A percentile compares a stretch with the other conserved stretches of the same genome.
These are phyloP conservation scores for Antechinus stuartii DNA, from an alignment of 2,113 vertebrate species.

Conservation along the genomic window DNA sequence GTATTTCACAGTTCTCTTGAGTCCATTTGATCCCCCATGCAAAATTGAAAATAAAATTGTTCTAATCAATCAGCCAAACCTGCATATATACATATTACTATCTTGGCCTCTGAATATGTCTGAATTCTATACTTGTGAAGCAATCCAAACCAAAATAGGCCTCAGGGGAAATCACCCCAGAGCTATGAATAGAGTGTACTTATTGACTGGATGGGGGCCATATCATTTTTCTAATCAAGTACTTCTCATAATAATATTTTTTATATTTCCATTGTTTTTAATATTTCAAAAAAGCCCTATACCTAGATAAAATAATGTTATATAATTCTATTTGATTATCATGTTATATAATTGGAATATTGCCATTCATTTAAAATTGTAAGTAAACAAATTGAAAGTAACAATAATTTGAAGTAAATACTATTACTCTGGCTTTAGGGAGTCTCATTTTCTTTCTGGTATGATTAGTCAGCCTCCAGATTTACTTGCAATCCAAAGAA, in stretches of 20 bases:
- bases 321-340: background rate
- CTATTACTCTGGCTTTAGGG: background rate
- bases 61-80: background rate
- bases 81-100: background rate
- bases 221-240: background rate
- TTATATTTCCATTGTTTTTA: background rate
- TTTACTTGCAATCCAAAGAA: background rate
- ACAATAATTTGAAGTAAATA: background rate
- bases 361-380: background rate
- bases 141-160: background rate
- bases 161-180: background rate
- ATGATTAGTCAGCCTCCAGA: background rate
- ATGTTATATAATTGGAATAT: background rate
- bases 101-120: background rate
- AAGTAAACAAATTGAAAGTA: background rate
- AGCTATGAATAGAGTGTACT: background rate
- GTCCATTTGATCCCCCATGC: background rate
- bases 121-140: background rate
- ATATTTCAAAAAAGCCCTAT: background rate
- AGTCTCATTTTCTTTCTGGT: background rate
- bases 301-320: background rate
- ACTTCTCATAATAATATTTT: background rate
- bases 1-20: constrained; percentile 6
- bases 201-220: background rate
- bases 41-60: constrained; percentile 21